Conservation (phyloP, 2,113 vertebrate species). For the Xenus cinereus region DNA sequence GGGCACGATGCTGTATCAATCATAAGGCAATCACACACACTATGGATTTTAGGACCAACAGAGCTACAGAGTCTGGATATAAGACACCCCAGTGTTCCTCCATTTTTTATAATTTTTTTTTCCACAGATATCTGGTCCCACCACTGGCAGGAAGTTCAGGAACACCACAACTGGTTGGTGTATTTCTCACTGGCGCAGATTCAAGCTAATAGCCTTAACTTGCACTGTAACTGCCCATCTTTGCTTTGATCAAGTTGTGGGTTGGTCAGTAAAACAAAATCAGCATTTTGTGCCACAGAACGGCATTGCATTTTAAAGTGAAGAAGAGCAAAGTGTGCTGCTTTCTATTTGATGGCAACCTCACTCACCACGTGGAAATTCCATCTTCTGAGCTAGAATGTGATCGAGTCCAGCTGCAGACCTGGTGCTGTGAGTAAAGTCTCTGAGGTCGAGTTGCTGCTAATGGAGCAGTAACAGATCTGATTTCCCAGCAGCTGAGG, state of each 20-base stretch:
- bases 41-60: neutral
- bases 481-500: neutral
- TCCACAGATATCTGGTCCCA: neutral
- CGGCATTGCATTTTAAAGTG: neutral
- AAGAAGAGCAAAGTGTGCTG: neutral
- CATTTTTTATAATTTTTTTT: neutral
- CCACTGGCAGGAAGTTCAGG: neutral
- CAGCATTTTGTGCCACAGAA: neutral
- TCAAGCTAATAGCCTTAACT: neutral
- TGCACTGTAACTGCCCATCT: neutral
- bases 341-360: neutral
- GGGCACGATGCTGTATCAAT: neutral
- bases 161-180: neutral
- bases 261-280: neutral
- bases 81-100: neutral
- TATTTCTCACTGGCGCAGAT: neutral
- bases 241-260: neutral
- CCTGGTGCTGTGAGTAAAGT: neutral
- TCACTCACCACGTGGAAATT: rapidly evolving
- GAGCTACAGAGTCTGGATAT: neutral
- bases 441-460: neutral
- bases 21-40: neutral
- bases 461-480: neutral
- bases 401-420: neutral
- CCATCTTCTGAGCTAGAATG: neutral